These are phyloP conservation scores for Sapajus apella DNA, from an alignment of 2,113 vertebrate species.

Conservation along the genomic window DNA sequence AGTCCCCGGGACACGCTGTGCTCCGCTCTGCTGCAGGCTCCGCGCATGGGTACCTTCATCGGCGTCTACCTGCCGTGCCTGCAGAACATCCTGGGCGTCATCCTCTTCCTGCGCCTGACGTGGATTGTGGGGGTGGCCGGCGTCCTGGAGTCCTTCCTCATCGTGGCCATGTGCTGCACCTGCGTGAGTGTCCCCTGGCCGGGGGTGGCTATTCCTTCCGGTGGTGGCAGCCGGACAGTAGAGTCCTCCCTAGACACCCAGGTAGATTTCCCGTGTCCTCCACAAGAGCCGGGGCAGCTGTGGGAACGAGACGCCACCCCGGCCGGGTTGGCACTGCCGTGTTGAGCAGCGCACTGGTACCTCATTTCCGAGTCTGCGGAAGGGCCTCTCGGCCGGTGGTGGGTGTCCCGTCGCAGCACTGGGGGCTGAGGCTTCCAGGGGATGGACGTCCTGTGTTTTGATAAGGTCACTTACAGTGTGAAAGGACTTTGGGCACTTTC, in stretches of 20 bases:
- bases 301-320: rapidly evolving
- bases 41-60: constrained; percentile 97
- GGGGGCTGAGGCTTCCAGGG: rapidly evolving
- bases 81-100: constrained; percentile 98
- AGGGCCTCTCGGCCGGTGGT: neutral
- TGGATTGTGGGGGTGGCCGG: constrained; percentile 97
- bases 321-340: rapidly evolving
- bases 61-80: constrained; percentile 98
- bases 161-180: constrained; percentile 93
- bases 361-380: neutral
- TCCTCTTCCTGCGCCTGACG: constrained; percentile 95
- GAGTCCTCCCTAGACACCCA: neutral
- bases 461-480: too few species aligned
- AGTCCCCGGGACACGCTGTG: too few species aligned
- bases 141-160: constrained; percentile 93
- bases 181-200: constrained; percentile 88
- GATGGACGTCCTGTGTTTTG: neutral
- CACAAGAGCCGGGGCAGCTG: rapidly evolving
- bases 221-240: neutral
- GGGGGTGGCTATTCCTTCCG: rapidly evolving
- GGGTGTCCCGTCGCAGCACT: neutral
- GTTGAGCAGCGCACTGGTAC: too few species aligned
- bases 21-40: constrained; percentile 82
- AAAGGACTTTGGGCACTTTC: neutral
- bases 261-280: neutral